Evolutionary conservation across 2,888 invertebrate species (phyloP).

Genomic region (Ectemnius lituratus): DNA sequence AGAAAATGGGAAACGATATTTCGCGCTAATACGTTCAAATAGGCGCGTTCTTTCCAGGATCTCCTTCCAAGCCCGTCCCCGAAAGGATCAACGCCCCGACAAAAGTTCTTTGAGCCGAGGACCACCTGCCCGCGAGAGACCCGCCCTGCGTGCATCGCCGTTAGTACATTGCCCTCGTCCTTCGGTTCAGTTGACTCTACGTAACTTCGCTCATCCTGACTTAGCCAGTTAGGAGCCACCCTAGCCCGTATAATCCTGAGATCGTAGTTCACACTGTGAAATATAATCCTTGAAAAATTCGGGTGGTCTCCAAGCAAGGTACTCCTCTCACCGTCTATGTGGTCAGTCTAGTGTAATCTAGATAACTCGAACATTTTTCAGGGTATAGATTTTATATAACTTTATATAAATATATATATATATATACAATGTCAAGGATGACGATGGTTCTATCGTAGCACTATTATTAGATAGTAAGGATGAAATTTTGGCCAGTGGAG

Average conservation of each 20-base stretch:
- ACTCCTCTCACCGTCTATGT: background rate
- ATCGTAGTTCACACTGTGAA: background rate
- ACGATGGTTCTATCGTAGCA: no score
- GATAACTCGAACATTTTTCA: no score
- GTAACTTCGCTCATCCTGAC: conserved; percentile 65
- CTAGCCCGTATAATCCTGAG: conserved; percentile 15
- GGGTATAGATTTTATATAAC: no score
- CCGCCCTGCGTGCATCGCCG: conserved; percentile 59
- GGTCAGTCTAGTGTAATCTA: background rate
- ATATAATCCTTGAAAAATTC: background rate
- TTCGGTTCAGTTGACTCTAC: conserved; percentile 67
- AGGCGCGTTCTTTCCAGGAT: conserved; percentile 33
- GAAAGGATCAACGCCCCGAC: conserved; percentile 72
- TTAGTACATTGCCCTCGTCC: conserved; percentile 70
- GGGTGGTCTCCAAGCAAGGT: background rate
- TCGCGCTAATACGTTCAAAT: conserved; percentile 33
- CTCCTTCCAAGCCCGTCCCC: conserved; percentile 52
- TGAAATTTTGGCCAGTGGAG: background rate
- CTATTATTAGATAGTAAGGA: no score
- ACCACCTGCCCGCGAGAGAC: conserved; percentile 76
- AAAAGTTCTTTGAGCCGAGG: conserved; percentile 75
- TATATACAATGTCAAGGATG: no score
- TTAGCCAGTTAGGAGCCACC: conserved; percentile 65
- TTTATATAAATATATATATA: no score
- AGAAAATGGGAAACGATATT: no score